Evolutionary conservation across 2,797 vertebrate genomes (phyloP).

Genomic region (Alcedo atthis): DNA sequence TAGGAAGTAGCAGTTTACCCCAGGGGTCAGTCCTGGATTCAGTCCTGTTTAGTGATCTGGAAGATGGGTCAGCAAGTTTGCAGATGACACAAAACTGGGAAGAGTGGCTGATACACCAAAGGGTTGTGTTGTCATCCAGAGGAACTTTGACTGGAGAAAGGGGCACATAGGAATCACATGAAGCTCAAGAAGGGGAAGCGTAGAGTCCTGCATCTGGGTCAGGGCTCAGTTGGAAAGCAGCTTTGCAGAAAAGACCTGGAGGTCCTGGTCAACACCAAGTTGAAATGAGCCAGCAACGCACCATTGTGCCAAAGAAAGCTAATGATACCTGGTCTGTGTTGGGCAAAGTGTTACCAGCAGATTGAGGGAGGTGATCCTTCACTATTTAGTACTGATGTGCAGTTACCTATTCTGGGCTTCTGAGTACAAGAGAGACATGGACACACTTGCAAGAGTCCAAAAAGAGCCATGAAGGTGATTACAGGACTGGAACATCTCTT

Average conservation of each 20-base stretch:
- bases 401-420: background rate
- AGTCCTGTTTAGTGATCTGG: background rate
- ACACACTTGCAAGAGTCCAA: background rate
- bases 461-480: background rate
- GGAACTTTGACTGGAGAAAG: background rate
- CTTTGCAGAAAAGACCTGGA: background rate
- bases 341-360: background rate
- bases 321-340: background rate
- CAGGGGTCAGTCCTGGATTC: background rate
- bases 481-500: background rate
- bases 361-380: background rate
- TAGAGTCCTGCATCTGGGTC: background rate
- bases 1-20: background rate
- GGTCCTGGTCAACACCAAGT: background rate
- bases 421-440: background rate
- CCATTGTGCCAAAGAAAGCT: background rate
- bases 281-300: background rate
- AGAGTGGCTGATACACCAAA: background rate
- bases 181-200: background rate
- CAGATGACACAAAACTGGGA: background rate
- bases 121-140: background rate
- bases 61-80: background rate
- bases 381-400: fast-evolving
- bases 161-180: background rate
- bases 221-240: background rate